Evolutionary conservation across 2,797 vertebrate species (phyloP), one percentile per base, ranked within the genome.

Genomic region (Pipistrellus kuhlii): DNA sequence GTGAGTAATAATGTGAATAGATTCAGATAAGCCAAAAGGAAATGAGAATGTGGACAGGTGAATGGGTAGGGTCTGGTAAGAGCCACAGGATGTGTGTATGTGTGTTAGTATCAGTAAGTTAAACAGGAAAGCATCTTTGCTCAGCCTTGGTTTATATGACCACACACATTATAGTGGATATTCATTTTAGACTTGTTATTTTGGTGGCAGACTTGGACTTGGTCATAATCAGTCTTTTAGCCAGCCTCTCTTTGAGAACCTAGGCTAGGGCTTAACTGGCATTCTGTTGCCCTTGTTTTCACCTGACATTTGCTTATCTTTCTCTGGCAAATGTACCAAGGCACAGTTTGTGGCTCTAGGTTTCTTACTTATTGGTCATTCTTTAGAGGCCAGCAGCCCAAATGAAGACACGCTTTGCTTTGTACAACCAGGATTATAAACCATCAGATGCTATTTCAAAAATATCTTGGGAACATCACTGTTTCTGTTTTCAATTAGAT

Each of bases 401-500:
- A 30, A 48, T 13, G 55, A 84, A 92, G 73, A 81, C 8, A 62
- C 44, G 17, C 66, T 76, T 15, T 55, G 27, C 8, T 85, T 35
- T 84, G 35, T 32, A 17, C 0, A 62, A 30, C 23, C 69, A 51
- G n/a, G 64, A 15, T 38, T 18, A 11, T 27, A 91, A 91, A 88
- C 21, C 35, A 91, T 89, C 32, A 51, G 84, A 88, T 12, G 68
- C 68, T 84, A 90, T 53, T 96, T 85, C 89, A 93, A 76, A 95
- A 93, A 35, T 96, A 71, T 83, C 68, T 30, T 91, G 93, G 93
- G 76, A 92, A 89, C 27, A 85, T 4, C 64, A 68, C 11, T 7
- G 62, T 55, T 38, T 51, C 90, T 95, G 51, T 93, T 96, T 91
- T 91, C 76, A 94, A 89, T 95, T 95, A 97, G 83, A 89, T 96